Evolutionary conservation across 2,113 vertebrate genomes (phyloP).

Genomic region (Engraulis encrasicolus): DNA sequence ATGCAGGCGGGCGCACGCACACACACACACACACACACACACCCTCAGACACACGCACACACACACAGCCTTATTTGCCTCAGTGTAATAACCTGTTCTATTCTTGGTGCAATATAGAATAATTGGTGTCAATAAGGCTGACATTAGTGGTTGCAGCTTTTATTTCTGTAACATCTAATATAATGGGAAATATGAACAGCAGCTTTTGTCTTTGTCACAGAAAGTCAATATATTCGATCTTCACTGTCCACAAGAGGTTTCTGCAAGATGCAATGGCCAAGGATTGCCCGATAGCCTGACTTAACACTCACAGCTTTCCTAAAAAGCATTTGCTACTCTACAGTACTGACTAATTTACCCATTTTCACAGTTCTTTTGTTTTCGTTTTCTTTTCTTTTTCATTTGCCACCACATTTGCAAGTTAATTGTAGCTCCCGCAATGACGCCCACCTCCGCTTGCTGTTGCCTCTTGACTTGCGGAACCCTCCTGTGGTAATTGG

Average conservation of each 20-base stretch:
- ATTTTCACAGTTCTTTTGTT: background rate
- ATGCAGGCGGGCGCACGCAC: background rate
- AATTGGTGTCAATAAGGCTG: background rate
- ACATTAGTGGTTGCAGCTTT: background rate
- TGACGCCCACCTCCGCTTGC: background rate
- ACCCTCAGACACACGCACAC: background rate
- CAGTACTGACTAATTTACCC: background rate
- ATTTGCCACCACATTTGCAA: background rate
- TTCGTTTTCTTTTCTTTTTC: background rate
- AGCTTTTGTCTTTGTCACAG: background rate
- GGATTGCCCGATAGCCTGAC: background rate
- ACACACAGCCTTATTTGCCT: background rate
- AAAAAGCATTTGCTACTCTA: background rate
- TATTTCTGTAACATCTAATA: background rate
- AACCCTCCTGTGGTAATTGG: background rate
- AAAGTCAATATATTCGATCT: background rate
- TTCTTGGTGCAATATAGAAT: background rate
- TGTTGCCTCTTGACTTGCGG: background rate
- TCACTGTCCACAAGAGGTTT: background rate
- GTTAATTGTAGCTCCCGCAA: background rate
- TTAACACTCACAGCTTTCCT: background rate
- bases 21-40: constrained; percentile 10
- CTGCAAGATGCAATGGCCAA: background rate
- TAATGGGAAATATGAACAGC: background rate
- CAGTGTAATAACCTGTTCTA: background rate